Conservation (phyloP, 2,113 vertebrate species). For the Callorhinus ursinus region DNA sequence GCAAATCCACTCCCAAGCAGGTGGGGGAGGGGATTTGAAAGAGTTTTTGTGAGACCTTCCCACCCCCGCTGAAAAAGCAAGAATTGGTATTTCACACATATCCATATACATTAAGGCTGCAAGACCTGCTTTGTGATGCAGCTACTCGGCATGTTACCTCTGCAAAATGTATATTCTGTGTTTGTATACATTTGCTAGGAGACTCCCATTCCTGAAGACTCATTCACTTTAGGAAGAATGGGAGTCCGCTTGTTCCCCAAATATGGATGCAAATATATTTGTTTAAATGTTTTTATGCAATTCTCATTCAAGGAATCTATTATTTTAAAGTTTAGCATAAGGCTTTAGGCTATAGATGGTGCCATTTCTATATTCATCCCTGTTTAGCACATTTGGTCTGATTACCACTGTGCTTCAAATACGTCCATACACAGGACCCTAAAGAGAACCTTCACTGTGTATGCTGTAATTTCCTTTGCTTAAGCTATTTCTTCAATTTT, state of each 20-base stretch:
- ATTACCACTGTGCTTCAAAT: neutral
- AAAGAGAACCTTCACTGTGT: neutral
- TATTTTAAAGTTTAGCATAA: neutral
- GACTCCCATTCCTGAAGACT: neutral
- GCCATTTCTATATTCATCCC: neutral
- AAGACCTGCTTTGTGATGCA: neutral
- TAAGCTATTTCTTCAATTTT: neutral
- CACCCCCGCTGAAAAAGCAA: neutral
- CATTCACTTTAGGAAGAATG: neutral
- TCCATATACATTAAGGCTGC: accelerated
- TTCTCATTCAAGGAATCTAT: neutral
- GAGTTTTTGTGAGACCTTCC: neutral
- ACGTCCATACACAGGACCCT: neutral
- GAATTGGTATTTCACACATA: neutral
- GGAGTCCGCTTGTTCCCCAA: neutral
- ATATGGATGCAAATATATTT: neutral
- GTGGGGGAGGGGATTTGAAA: neutral
- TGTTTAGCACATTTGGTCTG: neutral
- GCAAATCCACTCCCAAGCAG: neutral
- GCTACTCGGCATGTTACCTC: neutral
- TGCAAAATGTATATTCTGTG: neutral
- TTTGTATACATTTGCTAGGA: neutral
- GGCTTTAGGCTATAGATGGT: neutral
- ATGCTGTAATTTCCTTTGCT: neutral
- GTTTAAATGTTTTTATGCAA: neutral